phyloP scores from a whole-genome alignment of 2,113 vertebrate genomes.

The Megalops atlanticus region DNA sequence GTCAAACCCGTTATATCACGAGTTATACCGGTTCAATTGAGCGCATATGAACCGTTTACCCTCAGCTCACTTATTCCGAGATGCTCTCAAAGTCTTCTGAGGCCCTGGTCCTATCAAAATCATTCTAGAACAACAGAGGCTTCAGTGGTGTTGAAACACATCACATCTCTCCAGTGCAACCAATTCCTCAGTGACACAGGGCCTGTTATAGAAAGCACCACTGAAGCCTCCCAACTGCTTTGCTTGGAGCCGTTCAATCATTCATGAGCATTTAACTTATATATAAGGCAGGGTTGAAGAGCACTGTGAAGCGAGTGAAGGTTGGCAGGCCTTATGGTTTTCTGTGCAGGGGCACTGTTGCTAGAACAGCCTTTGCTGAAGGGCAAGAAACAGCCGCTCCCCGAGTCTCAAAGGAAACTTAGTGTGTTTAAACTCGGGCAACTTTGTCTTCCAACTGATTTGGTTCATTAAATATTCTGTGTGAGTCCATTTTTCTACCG shows the following conservation, averaged over 20 bases:
- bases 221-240: not conserved
- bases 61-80: not conserved
- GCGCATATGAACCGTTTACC: not conserved
- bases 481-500: not conserved
- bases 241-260: constrained; percentile 1
- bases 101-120: not conserved
- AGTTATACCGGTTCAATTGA: not conserved
- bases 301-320: not conserved
- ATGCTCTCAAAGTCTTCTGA: not conserved
- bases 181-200: not conserved
- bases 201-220: not conserved
- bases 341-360: not conserved
- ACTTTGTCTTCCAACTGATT: not conserved
- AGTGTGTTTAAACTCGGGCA: not conserved
- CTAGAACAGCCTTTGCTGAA: not conserved
- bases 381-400: not conserved
- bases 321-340: not conserved
- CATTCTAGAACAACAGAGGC: not conserved
- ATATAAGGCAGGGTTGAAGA: not conserved
- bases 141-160: not conserved
- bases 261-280: constrained; percentile 15
- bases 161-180: not conserved
- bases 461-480: constrained; percentile 11
- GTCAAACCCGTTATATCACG: not conserved
- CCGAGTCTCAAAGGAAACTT: not conserved